Evolutionary conservation across 2,797 vertebrate species (phyloP), one percentile per base, ranked within the genome.

Genomic region (Octomys mimax): DNA sequence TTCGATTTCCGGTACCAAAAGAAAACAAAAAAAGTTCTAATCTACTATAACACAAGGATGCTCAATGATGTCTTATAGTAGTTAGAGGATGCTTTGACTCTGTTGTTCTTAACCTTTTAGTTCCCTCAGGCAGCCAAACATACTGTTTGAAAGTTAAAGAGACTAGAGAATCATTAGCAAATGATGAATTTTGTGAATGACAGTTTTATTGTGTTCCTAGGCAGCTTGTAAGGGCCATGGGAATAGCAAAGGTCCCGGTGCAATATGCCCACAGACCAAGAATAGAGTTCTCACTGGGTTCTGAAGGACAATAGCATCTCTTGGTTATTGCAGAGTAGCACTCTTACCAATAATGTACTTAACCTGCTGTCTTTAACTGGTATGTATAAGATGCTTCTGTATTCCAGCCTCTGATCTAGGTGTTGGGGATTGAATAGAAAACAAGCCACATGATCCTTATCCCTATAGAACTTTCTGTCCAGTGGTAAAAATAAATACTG

Each of bases 141-240:
- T 92, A 89, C 36, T 79, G 42, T 92, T 57, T 81, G 46, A 89
- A 92, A 91, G 73, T 84, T 93, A 66, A 87, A 21, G 52, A 73
- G 49, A 89, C 57, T 80, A 42, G 33, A 39, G 70, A 92, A n/a
- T 94, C 57, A 42, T 8, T 93, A 87, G 61, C 26, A 73, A 75
- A 5, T 19, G n/a, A 78, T 85, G 61, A 54, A 6, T 68, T 49
- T 49, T 49, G 49, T 49, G 49, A 49, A 49, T 49, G 49, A 49
- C 31, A 87, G 24, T 71, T 92, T 71, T 54, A 2, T 28, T 39
- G 82, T 87, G 59, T 88, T 89, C 62, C 84, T 73, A 42, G 89
- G 39, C 73, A 95, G 46, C 71, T 91, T 94, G 18, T 42, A 39
- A 71, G 46, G 57, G 54, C 54, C 66, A 22, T 77, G 57, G 66